Evolutionary conservation across 2,888 invertebrate species (phyloP).

Genomic region (Standfussiana lucernea): DNA sequence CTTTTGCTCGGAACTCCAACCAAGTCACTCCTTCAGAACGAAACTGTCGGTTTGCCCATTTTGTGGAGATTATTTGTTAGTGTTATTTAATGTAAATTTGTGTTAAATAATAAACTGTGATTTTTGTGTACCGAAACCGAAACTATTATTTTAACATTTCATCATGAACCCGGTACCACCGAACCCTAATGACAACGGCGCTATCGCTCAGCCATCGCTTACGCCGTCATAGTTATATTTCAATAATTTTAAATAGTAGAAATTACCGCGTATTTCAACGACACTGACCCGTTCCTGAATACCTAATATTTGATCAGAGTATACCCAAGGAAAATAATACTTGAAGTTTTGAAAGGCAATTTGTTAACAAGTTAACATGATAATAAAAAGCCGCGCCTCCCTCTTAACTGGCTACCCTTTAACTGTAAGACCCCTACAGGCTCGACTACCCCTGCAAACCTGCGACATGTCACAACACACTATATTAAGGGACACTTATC

Average conservation of each 20-base stretch:
- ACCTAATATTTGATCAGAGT: background rate
- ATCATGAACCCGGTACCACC: too few relatives aligned
- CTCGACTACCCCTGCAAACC: slow-evolving; percentile 20
- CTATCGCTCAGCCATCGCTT: too few relatives aligned
- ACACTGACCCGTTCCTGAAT: background rate
- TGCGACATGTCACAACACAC: slow-evolving; percentile 34
- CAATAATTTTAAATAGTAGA: background rate
- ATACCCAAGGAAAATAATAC: background rate
- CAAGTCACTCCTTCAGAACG: too few relatives aligned
- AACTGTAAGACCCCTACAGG: slow-evolving; percentile 12
- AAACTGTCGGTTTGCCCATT: too few relatives aligned
- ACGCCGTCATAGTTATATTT: too few relatives aligned
- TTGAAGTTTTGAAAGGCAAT: slow-evolving; percentile 15
- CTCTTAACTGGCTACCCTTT: slow-evolving; percentile 39
- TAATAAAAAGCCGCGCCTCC: slow-evolving; percentile 29
- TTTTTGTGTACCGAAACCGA: too few relatives aligned
- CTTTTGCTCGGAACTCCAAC: too few relatives aligned
- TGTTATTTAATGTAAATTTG: too few relatives aligned
- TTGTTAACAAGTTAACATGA: slow-evolving; percentile 50
- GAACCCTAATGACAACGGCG: too few relatives aligned
- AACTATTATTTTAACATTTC: too few relatives aligned
- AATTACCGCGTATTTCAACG: background rate
- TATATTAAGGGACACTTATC: slow-evolving; percentile 22
- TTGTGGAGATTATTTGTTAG: too few relatives aligned
- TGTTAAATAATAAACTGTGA: too few relatives aligned